These are phyloP conservation scores for Tragelaphus strepsiceros DNA, from an alignment of 2,113 vertebrate species.

Conservation along the genomic window DNA sequence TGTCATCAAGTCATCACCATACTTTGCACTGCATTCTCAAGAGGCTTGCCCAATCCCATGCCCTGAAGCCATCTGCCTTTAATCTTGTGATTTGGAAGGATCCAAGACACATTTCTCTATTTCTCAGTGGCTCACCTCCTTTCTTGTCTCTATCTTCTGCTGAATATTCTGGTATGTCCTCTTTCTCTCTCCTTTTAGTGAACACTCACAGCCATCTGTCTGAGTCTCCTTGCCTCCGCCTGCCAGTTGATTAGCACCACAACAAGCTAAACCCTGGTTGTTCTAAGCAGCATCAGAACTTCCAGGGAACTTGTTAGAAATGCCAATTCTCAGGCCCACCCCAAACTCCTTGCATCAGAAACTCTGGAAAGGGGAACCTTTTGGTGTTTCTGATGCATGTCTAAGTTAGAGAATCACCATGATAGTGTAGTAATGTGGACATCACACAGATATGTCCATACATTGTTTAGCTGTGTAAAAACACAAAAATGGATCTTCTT, in stretches of 20 bases:
- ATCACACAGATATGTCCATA: background rate
- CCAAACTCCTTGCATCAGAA: background rate
- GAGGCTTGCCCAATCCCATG: background rate
- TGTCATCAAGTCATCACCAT: background rate
- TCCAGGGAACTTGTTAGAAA: background rate
- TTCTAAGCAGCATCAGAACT: background rate
- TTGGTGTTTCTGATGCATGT: background rate
- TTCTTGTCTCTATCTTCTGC: background rate
- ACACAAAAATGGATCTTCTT: background rate
- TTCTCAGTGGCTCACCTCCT: too few species aligned
- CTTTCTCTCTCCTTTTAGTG: accelerated
- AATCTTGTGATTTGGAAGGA: background rate
- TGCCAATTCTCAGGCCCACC: background rate
- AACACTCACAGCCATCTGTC: background rate
- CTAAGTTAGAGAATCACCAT: background rate
- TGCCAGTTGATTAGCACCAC: accelerated
- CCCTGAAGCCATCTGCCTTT: background rate
- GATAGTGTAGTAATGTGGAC: accelerated
- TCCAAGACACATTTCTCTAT: background rate
- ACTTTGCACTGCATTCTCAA: background rate
- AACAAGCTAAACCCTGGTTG: accelerated
- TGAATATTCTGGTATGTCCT: background rate
- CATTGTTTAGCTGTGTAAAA: background rate
- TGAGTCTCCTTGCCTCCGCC: background rate
- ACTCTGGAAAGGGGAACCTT: background rate